Base-by-base conservation (phyloP, 2,113 vertebrate species). In the Sorex fumeus region DNA sequence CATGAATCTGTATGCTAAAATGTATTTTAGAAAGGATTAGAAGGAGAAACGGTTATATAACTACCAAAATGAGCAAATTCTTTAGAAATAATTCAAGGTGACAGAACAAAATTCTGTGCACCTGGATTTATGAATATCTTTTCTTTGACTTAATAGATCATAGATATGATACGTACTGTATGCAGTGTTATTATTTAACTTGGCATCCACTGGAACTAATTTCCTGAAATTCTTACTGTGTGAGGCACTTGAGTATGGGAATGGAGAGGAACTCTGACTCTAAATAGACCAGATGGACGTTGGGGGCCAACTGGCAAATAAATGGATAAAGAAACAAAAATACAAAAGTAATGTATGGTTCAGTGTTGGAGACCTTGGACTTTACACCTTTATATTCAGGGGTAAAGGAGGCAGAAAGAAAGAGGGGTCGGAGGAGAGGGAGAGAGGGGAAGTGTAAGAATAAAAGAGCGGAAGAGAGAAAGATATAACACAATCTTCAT, bases 51-150 rank as follows among this genome's bases (percentile, higher is more conserved):
- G 69, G 3, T 70, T 62, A 36, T 53, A 13, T 4, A 87, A 30
- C n/a, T 85, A 74, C 23, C 77, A 25, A 81, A 93, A 84, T 90
- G n/a, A 88, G 18, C 62, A 74, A 79, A 1, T 12, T 67, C 7
- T 84, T 95, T 79, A 86, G 72, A 93, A 78, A 86, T 84, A 78
- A 71, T 77, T 92, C 43, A 77, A 71, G 7, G 23, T 86, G 11
- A 80, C 28, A 91, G 74, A 23, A 89, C 15, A 74, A 72, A 90
- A 86, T 30, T 40, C 53, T 19, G 1, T 47, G 74, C 3, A 30
- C 25, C 21, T 64, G 72, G 32, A 78, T 90, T 69, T 43, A 60
- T 36, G 62, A 25, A 4, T 76, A 45, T 72, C 34, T 67, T 32
- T 62, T 71, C 36, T 87, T 53, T 36, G 16, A 4, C 10, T 1